Conservation (phyloP, 2,888 invertebrate species). For the Acronicta alni region DNA sequence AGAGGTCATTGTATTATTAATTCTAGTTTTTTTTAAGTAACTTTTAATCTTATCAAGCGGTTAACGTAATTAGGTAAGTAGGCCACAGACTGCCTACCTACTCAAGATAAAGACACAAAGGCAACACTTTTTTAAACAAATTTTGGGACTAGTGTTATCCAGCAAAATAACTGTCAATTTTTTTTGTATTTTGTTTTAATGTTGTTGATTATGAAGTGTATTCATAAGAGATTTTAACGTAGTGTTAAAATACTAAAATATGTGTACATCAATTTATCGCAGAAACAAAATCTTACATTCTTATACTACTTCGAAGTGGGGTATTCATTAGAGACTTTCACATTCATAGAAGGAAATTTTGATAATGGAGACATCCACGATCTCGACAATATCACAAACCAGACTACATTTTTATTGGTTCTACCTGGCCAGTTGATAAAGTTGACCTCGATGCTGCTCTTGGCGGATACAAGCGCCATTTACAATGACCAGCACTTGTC, state of each 20-base stretch:
- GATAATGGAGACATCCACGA: constrained; percentile 40
- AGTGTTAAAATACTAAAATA: no score
- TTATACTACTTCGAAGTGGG: constrained; percentile 31
- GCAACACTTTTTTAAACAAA: constrained; percentile 15
- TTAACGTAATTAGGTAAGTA: constrained; percentile 58
- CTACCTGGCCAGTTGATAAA: constrained; percentile 24
- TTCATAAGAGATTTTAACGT: no score
- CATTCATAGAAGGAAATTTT: constrained; percentile 45
- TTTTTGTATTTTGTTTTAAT: no score
- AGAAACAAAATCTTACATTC: not conserved
- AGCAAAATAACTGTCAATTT: no score
- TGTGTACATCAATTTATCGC: no score
- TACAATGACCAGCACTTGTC: constrained; percentile 29
- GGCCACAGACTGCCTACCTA: constrained; percentile 37
- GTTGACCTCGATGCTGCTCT: constrained; percentile 29
- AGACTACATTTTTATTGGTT: constrained; percentile 27
- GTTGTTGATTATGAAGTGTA: no score
- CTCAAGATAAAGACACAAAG: constrained; percentile 15
- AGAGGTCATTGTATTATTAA: constrained; percentile 55
- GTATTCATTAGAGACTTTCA: constrained; percentile 36
- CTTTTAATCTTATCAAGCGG: constrained; percentile 61
- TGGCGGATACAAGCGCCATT: constrained; percentile 46
- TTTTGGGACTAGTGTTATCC: not conserved
- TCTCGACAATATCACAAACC: constrained; percentile 17
- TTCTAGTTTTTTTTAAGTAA: constrained; percentile 45